Base-by-base conservation (phyloP, 2,797 vertebrate genomes). In the Centropyge bicolor region DNA sequence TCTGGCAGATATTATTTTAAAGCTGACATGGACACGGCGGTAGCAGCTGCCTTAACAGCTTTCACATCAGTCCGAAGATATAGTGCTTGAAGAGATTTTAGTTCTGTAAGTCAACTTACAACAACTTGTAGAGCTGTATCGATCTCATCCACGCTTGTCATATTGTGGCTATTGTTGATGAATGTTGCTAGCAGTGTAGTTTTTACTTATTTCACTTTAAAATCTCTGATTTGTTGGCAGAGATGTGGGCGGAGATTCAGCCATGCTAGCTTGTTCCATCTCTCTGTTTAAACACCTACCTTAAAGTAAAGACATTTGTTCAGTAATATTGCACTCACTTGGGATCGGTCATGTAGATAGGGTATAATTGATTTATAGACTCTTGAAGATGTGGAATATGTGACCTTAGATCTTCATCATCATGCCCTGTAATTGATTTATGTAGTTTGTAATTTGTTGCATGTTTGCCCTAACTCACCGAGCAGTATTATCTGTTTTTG, bases 301-400 rank as follows among this genome's bases (percentile, higher is more conserved):
- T 45, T 31, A 55, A 70, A 59, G 38, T 70, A 62, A 79, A 75
- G 81, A 57, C 49, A 74, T 60, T 73, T 77, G 8, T 13, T 72
- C 82, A 59, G 66, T 88, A 79, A 64, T 72, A 81, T 73, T 74
- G 67, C 72, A 19, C 49, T 62, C 31, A 40, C 41, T 57, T 41
- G 22, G 51, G 74, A 68, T 80, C 57, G 6, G 19, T 69, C 59
- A 49, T 49, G 45, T 41, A 74, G 63, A 76, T 57, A 59, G 16
- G 27, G 24, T 79, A 60, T 49, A 60, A 76, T 81, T 80, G 80
- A 84, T 89, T 82, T 57, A 74, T 57, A 46, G 66, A 55, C 64
- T 61, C 45, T 22, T 75, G 35, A 70, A 72, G 51, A 79, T 59
- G 67, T 70, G 22, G 35, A 78, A 83, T 80, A 27, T 73, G 38